These are phyloP conservation scores for Rhynchotus rufescens DNA, from an alignment of 2,797 vertebrate genomes.

Conservation along the genomic window DNA sequence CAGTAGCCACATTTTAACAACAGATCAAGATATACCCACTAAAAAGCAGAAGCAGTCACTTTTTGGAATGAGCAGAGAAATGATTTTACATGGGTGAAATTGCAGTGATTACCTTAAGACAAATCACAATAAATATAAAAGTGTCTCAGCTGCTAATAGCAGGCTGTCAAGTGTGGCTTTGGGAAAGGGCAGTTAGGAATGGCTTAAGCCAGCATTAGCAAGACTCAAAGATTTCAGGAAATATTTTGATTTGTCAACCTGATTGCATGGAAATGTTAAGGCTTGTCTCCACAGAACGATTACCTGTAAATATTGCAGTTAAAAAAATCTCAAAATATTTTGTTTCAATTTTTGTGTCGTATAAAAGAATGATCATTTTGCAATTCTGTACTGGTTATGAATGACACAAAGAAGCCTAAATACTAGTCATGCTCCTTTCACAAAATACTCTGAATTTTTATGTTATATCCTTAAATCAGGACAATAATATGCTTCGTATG, in stretches of 20 bases:
- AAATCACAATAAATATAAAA: background rate
- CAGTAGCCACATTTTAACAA: fast-evolving
- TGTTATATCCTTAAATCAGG: background rate
- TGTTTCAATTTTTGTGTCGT: background rate
- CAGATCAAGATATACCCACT: fast-evolving
- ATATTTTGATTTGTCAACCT: background rate
- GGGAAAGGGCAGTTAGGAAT: background rate
- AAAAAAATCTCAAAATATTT: background rate
- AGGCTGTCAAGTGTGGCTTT: background rate
- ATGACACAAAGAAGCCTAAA: background rate
- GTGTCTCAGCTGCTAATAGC: background rate
- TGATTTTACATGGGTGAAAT: background rate
- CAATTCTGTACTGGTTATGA: background rate
- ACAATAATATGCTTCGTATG: background rate
- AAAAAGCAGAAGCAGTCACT: background rate
- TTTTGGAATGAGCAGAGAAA: background rate
- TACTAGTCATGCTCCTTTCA: background rate
- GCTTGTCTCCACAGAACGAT: background rate
- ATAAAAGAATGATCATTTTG: background rate
- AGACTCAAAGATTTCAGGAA: background rate
- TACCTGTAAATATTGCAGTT: background rate
- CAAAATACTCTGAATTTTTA: background rate
- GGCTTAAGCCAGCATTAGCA: background rate
- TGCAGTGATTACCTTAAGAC: background rate
- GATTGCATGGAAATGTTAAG: background rate